Conservation (phyloP, 2,888 invertebrate genomes). For the Philereme transversata region DNA sequence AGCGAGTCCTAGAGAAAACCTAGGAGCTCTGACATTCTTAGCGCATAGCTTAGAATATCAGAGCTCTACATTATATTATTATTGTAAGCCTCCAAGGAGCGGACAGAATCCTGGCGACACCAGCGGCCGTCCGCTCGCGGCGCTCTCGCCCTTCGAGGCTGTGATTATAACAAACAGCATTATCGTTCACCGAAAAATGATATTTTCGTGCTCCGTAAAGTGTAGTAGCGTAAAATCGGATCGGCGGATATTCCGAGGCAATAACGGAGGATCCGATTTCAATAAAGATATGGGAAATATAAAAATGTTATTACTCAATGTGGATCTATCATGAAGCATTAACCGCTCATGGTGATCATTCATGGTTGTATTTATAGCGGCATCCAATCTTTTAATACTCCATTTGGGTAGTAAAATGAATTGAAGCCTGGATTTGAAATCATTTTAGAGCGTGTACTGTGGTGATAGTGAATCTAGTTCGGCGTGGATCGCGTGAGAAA, state of each 20-base stretch:
- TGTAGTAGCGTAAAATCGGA: conserved; percentile 31
- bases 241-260: conserved; percentile 29
- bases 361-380: conserved; percentile 14
- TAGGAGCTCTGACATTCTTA: too few relatives aligned
- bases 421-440: conserved; percentile 3
- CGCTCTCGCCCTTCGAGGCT: not conserved
- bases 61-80: too few relatives aligned
- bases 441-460: conserved; percentile 1
- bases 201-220: conserved; percentile 33
- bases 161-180: conserved; percentile 22
- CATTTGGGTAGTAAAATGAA: conserved; percentile 11
- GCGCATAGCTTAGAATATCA: too few relatives aligned
- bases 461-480: not conserved
- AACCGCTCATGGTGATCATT: conserved; percentile 17
- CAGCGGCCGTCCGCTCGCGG: conserved; percentile 2
- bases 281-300: conserved; percentile 32
- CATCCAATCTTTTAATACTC: conserved; percentile 12
- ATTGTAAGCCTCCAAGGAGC: not conserved
- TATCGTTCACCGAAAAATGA: conserved; percentile 28
- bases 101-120: not conserved
- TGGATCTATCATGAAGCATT: conserved; percentile 25
- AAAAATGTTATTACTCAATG: conserved; percentile 35
- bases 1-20: too few relatives aligned
- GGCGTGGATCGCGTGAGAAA: conserved; percentile 10
- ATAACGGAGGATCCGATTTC: conserved; percentile 26